phyloP scores from a whole-genome alignment of 2,797 vertebrate genomes.

The Otolemur crassicaudatus region DNA sequence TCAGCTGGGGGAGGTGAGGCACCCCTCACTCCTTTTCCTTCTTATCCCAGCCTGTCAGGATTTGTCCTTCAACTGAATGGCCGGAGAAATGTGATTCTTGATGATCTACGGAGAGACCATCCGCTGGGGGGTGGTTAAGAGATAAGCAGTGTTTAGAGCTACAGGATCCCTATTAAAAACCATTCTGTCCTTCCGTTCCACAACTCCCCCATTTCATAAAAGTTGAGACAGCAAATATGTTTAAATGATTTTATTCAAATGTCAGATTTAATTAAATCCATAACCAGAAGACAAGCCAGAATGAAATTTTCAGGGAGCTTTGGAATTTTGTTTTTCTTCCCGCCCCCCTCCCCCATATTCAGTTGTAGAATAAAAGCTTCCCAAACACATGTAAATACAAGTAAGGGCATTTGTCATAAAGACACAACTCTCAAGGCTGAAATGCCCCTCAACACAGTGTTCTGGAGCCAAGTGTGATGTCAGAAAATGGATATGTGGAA shows the following conservation, averaged over 20 bases:
- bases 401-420: constrained; percentile 11
- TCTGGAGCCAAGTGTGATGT: not conserved
- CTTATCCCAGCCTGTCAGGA: fast-evolving
- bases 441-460: not conserved
- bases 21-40: not conserved
- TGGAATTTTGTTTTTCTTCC: not conserved
- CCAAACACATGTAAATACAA: not conserved
- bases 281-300: constrained; percentile 41
- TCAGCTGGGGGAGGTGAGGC: not conserved
- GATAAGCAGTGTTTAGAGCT: constrained; percentile 33
- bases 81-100: not conserved
- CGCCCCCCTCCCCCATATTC: not conserved
- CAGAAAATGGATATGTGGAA: not conserved
- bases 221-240: constrained; percentile 44
- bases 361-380: not conserved
- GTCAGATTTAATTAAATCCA: constrained; percentile 55
- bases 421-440: not conserved
- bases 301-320: constrained; percentile 36
- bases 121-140: not conserved
- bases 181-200: not conserved
- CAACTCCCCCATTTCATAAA: not conserved
- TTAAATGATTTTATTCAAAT: constrained; percentile 64
- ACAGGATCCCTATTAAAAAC: constrained; percentile 8
- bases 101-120: not conserved
- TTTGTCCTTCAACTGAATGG: not conserved